A percentile compares a stretch with the other conserved stretches of the same genome.
phyloP scores from a whole-genome alignment of 2,113 vertebrate species.

The Fulica atra region DNA sequence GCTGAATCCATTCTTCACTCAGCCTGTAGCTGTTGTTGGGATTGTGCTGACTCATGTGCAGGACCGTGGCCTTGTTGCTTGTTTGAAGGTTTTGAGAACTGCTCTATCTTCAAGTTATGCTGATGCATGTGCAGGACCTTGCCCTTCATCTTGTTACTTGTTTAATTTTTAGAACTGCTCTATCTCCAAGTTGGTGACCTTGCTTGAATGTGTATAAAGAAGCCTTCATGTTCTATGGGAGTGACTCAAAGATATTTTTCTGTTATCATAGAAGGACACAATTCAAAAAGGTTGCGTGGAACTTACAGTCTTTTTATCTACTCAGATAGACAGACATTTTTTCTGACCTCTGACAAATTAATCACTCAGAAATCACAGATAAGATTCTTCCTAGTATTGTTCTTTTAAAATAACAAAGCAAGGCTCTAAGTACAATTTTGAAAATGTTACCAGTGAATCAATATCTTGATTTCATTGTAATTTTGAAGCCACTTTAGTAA shows the following conservation, averaged over 20 bases:
- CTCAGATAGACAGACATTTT: not conserved
- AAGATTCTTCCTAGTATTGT: not conserved
- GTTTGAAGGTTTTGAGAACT: no score
- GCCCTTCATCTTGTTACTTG: not conserved
- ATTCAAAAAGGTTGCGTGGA: not conserved
- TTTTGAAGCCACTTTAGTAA: not conserved
- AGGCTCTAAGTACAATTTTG: not conserved
- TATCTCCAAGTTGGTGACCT: not conserved
- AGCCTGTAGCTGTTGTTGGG: no score
- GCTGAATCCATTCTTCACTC: no score
- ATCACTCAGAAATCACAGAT: not conserved
- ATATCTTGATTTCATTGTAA: not conserved
- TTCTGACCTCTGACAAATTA: not conserved
- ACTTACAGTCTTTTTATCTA: not conserved
- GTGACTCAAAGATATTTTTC: not conserved
- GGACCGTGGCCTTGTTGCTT: no score
- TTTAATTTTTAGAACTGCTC: not conserved
- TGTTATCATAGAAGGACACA: not conserved
- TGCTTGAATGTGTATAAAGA: not conserved
- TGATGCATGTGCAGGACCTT: no score
- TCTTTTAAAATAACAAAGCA: not conserved
- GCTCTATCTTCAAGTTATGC: no score
- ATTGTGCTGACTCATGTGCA: no score
- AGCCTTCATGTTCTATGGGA: not conserved
- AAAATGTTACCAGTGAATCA: not conserved